Percentiles rank a stretch among this genome's conserved stretches.
Conservation (phyloP, 2,888 invertebrate genomes). For the Chirona hameri region DNA sequence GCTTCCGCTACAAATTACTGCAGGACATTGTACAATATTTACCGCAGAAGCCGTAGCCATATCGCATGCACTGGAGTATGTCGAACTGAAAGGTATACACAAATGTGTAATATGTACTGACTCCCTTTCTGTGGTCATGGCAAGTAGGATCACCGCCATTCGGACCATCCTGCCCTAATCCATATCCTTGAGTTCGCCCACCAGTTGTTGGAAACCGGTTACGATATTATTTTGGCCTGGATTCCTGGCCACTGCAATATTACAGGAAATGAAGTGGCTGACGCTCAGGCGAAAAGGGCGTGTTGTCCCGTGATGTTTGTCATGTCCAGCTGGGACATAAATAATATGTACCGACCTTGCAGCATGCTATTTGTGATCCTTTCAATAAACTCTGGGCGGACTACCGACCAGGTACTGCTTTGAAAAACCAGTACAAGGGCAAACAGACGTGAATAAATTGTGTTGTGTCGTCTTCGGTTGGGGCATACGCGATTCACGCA, state of each 20-base stretch:
- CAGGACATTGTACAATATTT: background rate
- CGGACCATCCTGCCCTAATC: background rate
- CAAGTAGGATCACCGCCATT: background rate
- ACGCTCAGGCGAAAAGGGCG: background rate
- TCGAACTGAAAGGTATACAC: background rate
- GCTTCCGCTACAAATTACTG: background rate
- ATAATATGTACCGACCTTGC: background rate
- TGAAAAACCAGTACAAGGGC: background rate
- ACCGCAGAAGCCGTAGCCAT: background rate
- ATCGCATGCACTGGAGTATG: background rate
- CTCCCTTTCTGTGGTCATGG: background rate
- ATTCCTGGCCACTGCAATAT: background rate
- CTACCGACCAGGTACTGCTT: background rate
- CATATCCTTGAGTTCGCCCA: background rate
- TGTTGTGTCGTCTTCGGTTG: background rate
- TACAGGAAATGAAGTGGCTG: background rate
- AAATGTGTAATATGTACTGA: background rate
- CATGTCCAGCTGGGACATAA: background rate
- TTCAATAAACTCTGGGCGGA: background rate
- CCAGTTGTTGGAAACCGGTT: background rate
- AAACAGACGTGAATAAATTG: background rate
- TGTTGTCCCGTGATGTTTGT: background rate
- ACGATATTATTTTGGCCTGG: background rate
- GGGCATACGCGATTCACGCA: no score
- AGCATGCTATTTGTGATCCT: background rate